A percentile compares a stretch with the other conserved stretches of the same genome.
These are phyloP conservation scores for Zootermopsis nevadensis DNA, from an alignment of 2,888 invertebrate species.

Conservation along the genomic window DNA sequence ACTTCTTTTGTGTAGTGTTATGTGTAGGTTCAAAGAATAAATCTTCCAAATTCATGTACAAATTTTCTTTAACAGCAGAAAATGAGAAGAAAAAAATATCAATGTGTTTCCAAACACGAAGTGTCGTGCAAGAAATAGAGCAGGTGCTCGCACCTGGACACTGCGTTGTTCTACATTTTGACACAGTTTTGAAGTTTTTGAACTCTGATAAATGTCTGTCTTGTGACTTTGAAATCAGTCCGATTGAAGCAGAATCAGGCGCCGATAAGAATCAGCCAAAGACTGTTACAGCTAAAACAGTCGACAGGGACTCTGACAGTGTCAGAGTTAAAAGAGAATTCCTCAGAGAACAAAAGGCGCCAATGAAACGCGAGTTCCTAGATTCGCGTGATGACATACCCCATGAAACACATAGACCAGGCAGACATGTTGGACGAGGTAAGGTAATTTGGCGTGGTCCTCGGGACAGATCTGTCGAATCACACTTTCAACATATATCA, in stretches of 20 bases:
- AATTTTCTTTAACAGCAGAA: background rate
- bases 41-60: background rate
- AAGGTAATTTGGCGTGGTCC: background rate
- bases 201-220: background rate
- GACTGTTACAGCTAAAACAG: background rate
- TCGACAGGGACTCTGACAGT: background rate
- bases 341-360: background rate
- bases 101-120: background rate
- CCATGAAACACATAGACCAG: background rate
- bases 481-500: background rate
- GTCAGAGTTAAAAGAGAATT: background rate
- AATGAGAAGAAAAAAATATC: background rate
- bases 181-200: slow-evolving; percentile 3
- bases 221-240: slow-evolving; percentile 1
- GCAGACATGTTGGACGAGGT: background rate
- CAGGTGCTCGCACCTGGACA: background rate
- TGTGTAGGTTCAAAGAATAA: background rate
- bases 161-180: background rate
- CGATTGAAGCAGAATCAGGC: background rate
- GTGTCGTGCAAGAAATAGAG: background rate
- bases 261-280: background rate
- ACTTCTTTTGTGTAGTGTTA: background rate
- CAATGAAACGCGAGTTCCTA: background rate
- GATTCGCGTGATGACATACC: background rate
- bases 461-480: background rate